Conservation (phyloP, 1,140 invertebrate species). For the Gonatopus flavifemur region DNA sequence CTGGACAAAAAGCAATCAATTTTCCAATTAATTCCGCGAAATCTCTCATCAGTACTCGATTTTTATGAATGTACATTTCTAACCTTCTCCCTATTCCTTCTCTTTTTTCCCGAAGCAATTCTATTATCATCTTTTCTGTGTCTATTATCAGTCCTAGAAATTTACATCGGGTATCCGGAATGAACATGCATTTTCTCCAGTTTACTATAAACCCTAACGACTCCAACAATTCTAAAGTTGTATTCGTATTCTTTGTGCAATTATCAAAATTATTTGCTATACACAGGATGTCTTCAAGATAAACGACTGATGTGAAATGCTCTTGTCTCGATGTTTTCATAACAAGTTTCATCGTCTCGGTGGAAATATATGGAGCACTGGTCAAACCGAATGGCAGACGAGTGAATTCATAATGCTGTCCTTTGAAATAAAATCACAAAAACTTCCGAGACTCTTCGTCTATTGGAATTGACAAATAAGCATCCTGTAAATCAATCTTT, state of each 20-base stretch:
- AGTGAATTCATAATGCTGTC: conserved; percentile 22
- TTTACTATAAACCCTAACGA: conserved; percentile 13
- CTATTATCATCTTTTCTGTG: background rate
- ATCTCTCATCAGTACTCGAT: conserved; percentile 10
- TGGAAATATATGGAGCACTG: conserved; percentile 22
- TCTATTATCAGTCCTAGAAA: conserved; percentile 2
- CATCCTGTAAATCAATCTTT: conserved; percentile 1
- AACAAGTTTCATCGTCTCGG: conserved; percentile 29
- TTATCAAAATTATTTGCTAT: background rate
- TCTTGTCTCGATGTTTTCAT: conserved; percentile 7
- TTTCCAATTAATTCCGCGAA: conserved; percentile 17
- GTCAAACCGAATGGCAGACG: conserved; percentile 26
- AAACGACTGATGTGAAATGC: conserved; percentile 10
- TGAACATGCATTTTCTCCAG: background rate
- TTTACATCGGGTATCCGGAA: background rate
- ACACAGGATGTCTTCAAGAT: conserved; percentile 6
- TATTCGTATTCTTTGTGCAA: background rate
- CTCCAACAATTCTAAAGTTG: background rate
- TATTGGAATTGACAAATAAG: conserved; percentile 7
- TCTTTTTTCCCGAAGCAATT: background rate
- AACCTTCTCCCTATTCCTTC: background rate
- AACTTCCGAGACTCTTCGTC: conserved; percentile 15
- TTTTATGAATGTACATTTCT: background rate
- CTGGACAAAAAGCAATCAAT: conserved; percentile 14
- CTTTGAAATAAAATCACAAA: conserved; percentile 22